Conservation (phyloP, 1,140 invertebrate genomes). For the Diachasmimorpha longicaudata region DNA sequence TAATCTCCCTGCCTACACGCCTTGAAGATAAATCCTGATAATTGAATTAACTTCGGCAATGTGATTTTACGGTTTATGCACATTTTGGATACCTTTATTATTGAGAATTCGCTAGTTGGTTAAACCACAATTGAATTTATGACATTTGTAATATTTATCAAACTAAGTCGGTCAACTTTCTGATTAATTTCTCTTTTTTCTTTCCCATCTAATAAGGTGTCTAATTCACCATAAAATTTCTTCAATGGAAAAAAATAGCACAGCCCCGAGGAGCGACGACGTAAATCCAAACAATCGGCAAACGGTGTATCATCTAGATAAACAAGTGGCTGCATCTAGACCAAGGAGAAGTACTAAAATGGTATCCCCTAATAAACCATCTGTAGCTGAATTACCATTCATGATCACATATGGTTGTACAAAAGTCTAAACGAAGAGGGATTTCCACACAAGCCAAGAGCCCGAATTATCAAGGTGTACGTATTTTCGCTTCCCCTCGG, state of each 20-base stretch:
- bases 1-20: too few species aligned
- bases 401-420: neutral
- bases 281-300: neutral
- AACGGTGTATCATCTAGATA: neutral
- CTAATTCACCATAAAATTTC: too few species aligned
- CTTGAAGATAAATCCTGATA: too few species aligned
- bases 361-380: neutral
- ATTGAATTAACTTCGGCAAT: too few species aligned
- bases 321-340: neutral
- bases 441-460: neutral
- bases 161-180: too few species aligned
- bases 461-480: neutral
- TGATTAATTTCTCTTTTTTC: too few species aligned
- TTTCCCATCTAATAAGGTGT: too few species aligned
- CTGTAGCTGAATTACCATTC: neutral
- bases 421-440: neutral
- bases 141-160: too few species aligned
- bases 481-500: neutral
- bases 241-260: too few species aligned
- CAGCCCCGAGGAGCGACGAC: neutral
- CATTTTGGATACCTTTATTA: too few species aligned
- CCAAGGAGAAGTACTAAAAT: neutral
- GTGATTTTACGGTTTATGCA: neutral
- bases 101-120: too few species aligned
- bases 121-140: too few species aligned